These are phyloP conservation scores for Toxostoma redivivum DNA, from an alignment of 2,113 vertebrate genomes.

Conservation along the genomic window DNA sequence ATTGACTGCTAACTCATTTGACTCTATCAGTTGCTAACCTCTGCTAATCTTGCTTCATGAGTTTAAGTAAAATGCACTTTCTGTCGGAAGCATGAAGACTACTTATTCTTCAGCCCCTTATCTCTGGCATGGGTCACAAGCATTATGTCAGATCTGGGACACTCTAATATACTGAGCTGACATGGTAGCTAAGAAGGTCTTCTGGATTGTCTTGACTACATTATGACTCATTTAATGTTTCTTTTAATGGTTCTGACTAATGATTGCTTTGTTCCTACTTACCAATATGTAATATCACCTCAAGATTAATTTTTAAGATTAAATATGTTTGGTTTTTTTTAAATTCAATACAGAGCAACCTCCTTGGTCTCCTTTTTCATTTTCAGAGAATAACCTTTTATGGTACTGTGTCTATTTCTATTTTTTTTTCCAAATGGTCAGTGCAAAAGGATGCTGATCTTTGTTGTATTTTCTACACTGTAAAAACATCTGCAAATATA, in stretches of 20 bases:
- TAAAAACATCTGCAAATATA: background rate
- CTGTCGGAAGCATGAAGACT: background rate
- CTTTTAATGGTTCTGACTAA: background rate
- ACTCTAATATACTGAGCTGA: background rate
- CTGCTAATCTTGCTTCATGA: background rate
- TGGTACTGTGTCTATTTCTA: background rate
- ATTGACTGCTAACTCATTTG: background rate
- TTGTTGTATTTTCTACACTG: background rate
- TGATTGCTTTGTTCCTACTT: background rate
- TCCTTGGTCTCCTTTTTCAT: background rate
- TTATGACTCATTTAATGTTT: background rate
- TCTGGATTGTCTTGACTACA: background rate
- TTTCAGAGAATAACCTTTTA: background rate
- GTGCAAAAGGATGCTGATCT: background rate
- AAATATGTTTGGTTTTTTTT: background rate
- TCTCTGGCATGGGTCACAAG: background rate
- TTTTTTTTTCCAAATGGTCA: background rate
- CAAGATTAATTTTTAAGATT: background rate
- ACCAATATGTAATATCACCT: background rate
- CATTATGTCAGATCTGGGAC: background rate
- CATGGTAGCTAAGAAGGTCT: background rate
- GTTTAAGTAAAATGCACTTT: background rate
- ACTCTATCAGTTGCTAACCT: background rate
- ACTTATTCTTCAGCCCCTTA: background rate
- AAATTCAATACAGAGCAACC: background rate